These are phyloP conservation scores for Drosophila pullipes DNA, from an alignment of 2,888 invertebrate species.

Conservation along the genomic window DNA sequence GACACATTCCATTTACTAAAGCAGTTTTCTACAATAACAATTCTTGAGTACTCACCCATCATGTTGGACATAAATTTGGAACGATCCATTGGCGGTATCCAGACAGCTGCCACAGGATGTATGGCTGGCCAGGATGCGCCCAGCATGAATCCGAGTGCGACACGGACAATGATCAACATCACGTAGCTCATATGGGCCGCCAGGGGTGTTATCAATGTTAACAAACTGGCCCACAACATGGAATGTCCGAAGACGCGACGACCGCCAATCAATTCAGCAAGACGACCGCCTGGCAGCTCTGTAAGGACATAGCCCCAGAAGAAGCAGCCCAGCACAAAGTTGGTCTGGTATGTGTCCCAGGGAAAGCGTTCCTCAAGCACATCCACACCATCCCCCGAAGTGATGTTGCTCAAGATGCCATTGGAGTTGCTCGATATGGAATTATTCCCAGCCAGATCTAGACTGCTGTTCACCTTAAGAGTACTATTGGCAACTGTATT, in stretches of 20 bases:
- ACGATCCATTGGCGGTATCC: constrained; percentile 97
- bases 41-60: constrained; percentile 90
- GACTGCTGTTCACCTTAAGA: constrained; percentile 22
- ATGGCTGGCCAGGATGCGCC: constrained; percentile 97
- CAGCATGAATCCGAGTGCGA: constrained; percentile 91
- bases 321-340: constrained; percentile 93
- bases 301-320: constrained; percentile 97
- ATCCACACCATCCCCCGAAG: constrained; percentile 44
- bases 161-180: constrained; percentile 90
- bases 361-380: constrained; percentile 87
- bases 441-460: neutral
- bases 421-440: constrained; percentile 4
- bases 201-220: constrained; percentile 93
- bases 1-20: neutral
- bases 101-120: constrained; percentile 95
- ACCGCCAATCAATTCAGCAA: constrained; percentile 94
- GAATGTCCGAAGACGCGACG: constrained; percentile 94
- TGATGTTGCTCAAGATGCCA: constrained; percentile 24
- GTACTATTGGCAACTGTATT: constrained; percentile 18
- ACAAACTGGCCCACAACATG: constrained; percentile 91
- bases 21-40: neutral
- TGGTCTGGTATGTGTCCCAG: constrained; percentile 93
- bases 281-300: constrained; percentile 94
- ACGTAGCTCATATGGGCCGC: constrained; percentile 90
- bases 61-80: constrained; percentile 96